phyloP scores from a whole-genome alignment of 1,140 invertebrate species.

The Acromyrmex echinatior region DNA sequence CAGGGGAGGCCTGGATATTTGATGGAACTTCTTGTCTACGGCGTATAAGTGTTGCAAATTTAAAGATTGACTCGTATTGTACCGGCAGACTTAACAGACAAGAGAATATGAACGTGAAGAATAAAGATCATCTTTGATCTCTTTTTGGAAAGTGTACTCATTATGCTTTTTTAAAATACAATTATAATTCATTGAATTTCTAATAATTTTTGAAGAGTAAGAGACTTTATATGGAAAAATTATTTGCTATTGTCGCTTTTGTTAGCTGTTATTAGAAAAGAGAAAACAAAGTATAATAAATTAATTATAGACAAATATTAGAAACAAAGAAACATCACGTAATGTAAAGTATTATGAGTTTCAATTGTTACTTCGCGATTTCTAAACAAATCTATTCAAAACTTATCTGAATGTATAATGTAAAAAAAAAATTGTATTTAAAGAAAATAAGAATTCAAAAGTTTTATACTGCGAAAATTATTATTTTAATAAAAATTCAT shows the following conservation, averaged over 20 bases:
- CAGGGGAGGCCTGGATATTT: slow-evolving; percentile 41
- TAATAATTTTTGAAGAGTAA: background rate
- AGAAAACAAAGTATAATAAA: slow-evolving; percentile 1
- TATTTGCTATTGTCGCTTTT: background rate
- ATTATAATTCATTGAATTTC: background rate
- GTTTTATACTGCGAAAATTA: background rate
- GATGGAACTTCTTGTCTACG: slow-evolving; percentile 19
- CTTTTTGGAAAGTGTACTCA: background rate
- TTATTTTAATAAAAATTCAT: background rate
- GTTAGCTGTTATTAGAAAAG: background rate
- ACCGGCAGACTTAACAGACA: slow-evolving; percentile 6
- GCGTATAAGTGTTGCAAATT: slow-evolving; percentile 53
- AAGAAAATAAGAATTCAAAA: background rate
- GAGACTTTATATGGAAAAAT: background rate
- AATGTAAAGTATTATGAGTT: background rate
- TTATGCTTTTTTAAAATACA: background rate
- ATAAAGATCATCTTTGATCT: background rate
- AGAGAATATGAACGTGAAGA: background rate
- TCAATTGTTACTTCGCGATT: background rate
- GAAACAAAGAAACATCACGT: background rate
- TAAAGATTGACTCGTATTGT: slow-evolving; percentile 55
- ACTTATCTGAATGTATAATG: background rate
- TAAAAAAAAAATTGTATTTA: background rate
- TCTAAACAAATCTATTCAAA: background rate
- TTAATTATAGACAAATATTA: slow-evolving; percentile 6